Evolutionary conservation across 2,113 vertebrate genomes (phyloP).

Genomic region (Laticauda laticaudata): DNA sequence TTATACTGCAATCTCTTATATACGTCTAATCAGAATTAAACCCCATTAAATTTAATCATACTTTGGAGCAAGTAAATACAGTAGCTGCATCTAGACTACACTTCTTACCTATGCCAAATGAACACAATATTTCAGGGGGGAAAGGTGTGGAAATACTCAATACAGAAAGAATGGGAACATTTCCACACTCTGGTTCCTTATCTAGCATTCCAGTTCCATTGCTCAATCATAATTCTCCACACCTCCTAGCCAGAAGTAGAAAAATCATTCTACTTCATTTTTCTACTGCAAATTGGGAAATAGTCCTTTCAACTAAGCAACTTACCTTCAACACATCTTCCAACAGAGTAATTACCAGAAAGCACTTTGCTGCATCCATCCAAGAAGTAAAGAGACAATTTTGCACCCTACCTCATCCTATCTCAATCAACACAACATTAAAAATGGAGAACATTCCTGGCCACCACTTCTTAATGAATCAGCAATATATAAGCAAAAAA

Average conservation of each 20-base stretch:
- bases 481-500: neutral
- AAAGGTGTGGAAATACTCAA: neutral
- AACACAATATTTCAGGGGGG: neutral
- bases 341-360: neutral
- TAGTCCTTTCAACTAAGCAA: neutral
- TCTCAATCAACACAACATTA: neutral
- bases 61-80: neutral
- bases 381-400: neutral
- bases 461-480: neutral
- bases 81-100: neutral
- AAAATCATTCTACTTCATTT: too few species aligned
- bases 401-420: neutral
- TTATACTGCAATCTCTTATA: neutral
- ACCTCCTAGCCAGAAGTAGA: neutral
- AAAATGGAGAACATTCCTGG: neutral
- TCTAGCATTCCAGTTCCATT: neutral
- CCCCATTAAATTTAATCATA: neutral
- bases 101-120: neutral
- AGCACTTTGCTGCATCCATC: neutral
- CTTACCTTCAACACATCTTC: neutral
- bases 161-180: neutral
- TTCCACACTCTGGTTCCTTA: neutral
- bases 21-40: neutral
- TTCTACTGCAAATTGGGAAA: neutral
- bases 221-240: neutral